Evolutionary conservation across 2,888 invertebrate genomes (phyloP).

Genomic region (Yponomeuta plumbellus): DNA sequence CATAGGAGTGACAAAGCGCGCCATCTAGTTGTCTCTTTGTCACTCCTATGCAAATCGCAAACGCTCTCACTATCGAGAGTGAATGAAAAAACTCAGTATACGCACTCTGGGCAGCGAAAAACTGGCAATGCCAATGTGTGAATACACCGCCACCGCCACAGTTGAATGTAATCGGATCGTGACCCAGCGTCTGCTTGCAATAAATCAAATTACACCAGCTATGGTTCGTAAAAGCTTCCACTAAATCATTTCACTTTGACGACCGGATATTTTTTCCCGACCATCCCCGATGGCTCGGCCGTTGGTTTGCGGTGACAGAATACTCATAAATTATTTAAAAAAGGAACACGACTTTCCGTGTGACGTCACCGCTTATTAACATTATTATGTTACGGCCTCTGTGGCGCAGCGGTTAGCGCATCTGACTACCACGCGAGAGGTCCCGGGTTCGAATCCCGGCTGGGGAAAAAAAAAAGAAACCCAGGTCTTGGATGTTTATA

Average conservation of each 20-base stretch:
- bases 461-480: too few relatives aligned
- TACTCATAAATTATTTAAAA: neutral
- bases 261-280: constrained; percentile 10
- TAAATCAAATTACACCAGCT: constrained; percentile 42
- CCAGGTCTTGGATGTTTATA: too few relatives aligned
- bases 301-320: neutral
- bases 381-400: too few relatives aligned
- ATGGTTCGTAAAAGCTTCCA: constrained; percentile 29
- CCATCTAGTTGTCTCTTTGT: too few relatives aligned
- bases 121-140: neutral
- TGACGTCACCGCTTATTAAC: neutral
- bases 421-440: too few relatives aligned
- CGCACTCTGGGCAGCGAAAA: neutral
- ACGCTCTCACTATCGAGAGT: too few relatives aligned
- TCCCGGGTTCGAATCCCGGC: too few relatives aligned
- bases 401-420: too few relatives aligned
- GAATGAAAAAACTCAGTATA: too few relatives aligned
- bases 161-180: constrained; percentile 32
- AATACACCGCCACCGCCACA: neutral
- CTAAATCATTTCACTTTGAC: constrained; percentile 26
- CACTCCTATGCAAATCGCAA: too few relatives aligned
- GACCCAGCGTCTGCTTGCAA: constrained; percentile 28
- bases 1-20: too few relatives aligned
- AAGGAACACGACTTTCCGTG: neutral
- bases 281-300: neutral